Evolutionary conservation across 2,888 invertebrate species (phyloP), one percentile per base, ranked within the genome.

Genomic region (Acanthosepion esculentum): DNA sequence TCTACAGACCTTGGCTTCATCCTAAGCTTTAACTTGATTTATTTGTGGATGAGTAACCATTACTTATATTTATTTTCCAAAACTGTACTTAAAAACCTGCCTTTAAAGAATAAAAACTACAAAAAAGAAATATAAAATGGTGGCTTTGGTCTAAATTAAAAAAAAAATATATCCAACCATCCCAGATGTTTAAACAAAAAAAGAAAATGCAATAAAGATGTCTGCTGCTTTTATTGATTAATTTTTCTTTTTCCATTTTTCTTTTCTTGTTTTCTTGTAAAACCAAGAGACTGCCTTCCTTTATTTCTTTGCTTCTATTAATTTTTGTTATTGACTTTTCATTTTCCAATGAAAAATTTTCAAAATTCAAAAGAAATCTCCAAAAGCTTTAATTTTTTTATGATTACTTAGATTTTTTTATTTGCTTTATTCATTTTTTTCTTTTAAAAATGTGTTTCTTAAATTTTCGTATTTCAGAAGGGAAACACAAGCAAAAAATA

Each of bases 311-410:
- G 78, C 78, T 78, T 78, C 78, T 78, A 78, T 78, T 12, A 78
- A 78, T 78, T n/a, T 78, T 78, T 78, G n/a, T 12, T 78, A 78
- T 78, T 78, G 78, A n/a, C 78, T 78, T 78, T 78, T 78, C n/a
- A 29, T 29, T 78, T 78, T 78, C 33, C 33, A 59, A 78, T 78
- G n/a, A 33, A 78, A 78, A 33, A 12, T 33, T n/a, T 78, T 78
- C 33, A 78, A 59, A 23, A 59, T 23, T 59, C 78, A 12, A 78
- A 78, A 78, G 78, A n/a, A 78, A 78, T 29, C 78, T 78, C 8
- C 18, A 29, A 78, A 33, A 78, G 12, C 20, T 59, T 59, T 78
- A n/a, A 15, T 5, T n/a, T 33, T 23, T 78, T 78, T 78, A n/a
- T n/a, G 12, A 26, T 26, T 23, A 29, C 10, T 23, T 5, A 3